Conservation (phyloP, 2,888 invertebrate genomes). For the Hyles lineata region DNA sequence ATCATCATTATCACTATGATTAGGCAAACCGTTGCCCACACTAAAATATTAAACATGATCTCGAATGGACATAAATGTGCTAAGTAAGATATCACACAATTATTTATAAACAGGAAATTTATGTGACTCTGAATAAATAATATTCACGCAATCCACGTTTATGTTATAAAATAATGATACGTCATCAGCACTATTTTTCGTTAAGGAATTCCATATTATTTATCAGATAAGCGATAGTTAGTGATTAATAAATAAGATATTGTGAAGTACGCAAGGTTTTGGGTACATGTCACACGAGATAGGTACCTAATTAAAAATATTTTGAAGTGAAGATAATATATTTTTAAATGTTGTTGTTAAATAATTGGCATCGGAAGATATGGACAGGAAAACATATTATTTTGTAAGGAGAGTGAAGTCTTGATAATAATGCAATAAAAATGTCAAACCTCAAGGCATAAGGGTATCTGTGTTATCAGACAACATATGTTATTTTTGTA, state of each 20-base stretch:
- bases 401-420: not conserved
- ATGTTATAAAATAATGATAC: not conserved
- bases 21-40: too few relatives aligned
- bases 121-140: not conserved
- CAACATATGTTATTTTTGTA: too few relatives aligned
- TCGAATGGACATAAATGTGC: not conserved
- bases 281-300: not conserved
- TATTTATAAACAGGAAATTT: not conserved
- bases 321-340: not conserved
- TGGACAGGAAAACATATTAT: not conserved
- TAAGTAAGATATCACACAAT: slow-evolving; percentile 10
- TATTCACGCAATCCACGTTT: not conserved
- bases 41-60: not conserved
- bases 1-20: slow-evolving; percentile 8
- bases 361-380: not conserved
- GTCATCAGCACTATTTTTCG: not conserved
- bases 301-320: too few relatives aligned
- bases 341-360: not conserved
- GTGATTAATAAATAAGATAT: not conserved
- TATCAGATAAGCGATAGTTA: not conserved
- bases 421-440: not conserved
- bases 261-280: not conserved
- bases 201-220: not conserved
- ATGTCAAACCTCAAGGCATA: not conserved
- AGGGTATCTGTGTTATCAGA: not conserved